Conservation (phyloP, 2,797 vertebrate species). For the Loriculus beryllinus region DNA sequence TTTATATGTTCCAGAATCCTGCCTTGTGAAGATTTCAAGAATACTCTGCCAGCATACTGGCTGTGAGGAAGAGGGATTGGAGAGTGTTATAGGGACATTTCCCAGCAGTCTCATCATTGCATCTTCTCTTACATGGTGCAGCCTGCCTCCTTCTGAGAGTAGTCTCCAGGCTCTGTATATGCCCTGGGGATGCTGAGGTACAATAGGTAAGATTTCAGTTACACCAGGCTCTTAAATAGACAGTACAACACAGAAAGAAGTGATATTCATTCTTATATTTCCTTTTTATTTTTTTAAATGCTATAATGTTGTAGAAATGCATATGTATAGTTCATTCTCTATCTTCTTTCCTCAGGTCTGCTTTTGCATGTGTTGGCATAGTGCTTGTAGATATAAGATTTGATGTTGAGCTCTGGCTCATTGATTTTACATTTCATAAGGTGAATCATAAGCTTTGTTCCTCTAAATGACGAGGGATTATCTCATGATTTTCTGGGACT, state of each 20-base stretch:
- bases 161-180: neutral
- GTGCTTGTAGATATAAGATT: neutral
- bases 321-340: neutral
- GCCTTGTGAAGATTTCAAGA: neutral
- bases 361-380: neutral
- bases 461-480: neutral
- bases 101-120: neutral
- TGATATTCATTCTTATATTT: neutral
- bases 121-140: neutral
- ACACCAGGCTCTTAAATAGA: neutral
- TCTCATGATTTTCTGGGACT: neutral
- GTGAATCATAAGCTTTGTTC: neutral
- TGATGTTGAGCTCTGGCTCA: neutral
- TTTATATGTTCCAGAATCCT: neutral
- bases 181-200: neutral
- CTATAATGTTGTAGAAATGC: neutral
- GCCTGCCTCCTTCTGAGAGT: neutral
- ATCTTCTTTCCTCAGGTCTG: neutral
- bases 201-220: neutral
- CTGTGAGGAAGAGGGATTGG: neutral
- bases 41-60: neutral
- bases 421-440: neutral
- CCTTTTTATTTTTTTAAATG: neutral
- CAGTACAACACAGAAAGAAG: neutral
- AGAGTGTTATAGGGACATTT: neutral